Conservation (phyloP, 1,140 invertebrate species). For the Sipha flava region DNA sequence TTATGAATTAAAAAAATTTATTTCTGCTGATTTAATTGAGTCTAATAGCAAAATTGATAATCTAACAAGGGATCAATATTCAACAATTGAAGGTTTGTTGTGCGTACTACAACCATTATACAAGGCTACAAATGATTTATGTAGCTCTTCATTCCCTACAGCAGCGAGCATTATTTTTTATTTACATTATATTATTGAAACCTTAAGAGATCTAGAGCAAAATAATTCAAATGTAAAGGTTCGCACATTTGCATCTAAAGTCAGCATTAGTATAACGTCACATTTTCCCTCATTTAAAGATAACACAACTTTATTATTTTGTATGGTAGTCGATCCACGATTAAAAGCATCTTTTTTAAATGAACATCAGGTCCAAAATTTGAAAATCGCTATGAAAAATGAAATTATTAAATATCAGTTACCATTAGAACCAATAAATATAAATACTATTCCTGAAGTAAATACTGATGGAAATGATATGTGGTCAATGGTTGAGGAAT, state of each 20-base stretch:
- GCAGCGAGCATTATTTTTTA: too few relatives aligned
- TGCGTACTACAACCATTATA: not conserved
- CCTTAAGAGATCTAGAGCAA: too few relatives aligned
- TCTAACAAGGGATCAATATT: not conserved
- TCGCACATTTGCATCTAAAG: not conserved
- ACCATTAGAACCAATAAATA: not conserved
- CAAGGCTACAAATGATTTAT: not conserved
- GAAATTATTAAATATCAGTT: not conserved
- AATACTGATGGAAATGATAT: not conserved
- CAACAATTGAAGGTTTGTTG: not conserved
- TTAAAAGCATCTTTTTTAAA: not conserved
- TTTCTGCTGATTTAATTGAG: not conserved
- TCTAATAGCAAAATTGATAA: not conserved
- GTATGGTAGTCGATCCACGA: not conserved
- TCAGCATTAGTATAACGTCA: not conserved
- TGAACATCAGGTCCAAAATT: not conserved
- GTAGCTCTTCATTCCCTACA: too few relatives aligned
- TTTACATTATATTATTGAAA: too few relatives aligned
- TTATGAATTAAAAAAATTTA: not conserved
- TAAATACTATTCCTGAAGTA: not conserved
- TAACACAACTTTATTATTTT: too few relatives aligned
- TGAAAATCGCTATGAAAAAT: not conserved
- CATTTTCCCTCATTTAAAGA: not conserved
- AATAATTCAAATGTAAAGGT: too few relatives aligned
- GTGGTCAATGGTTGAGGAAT: not conserved